Base-by-base conservation (phyloP, 1,140 invertebrate genomes). In the Rhagoletis zephyria region DNA sequence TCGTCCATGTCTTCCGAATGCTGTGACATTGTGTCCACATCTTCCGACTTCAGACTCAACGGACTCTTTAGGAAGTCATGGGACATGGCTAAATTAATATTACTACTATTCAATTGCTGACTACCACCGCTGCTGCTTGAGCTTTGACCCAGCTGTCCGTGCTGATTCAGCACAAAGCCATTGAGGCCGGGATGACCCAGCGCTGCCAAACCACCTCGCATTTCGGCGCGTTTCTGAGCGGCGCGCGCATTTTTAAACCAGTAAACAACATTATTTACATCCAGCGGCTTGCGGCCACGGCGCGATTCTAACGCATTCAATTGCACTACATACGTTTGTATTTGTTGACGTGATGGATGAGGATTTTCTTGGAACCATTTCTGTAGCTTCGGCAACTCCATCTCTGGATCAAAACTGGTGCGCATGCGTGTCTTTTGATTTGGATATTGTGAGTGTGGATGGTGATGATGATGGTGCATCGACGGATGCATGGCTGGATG, bases 211-310 rank as follows among this genome's bases (percentile, higher is more conserved):
- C 91, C 91, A 30, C 94, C 94, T 5, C 97, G 94, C 87, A 96
- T 95, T 93, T 97, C 97, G 0, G 97, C 96, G 64, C 98, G 94
- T 91, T 99, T 98, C 92, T 98, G 97, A 2, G 98, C 98, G 10
- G 98, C 98, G 86, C 98, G 94, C 0, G 98, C 98, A 92, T 99
- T 99, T 93, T 99, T 99, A 93, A 99, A 99, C 98, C 98, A 99
- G 93, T 99, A 99, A 40, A 99, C 98, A 12, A 99, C 98, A 92
- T 99, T 99, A 91, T 98, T 98, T 1, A 99, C 96, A 93, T 99
- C 98, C 42, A 99, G 94, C 0, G 97, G 98, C 91, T 99, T 98
- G 64, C 97, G 94, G 9, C 98, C 98, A 88, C 97, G 95, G 16
- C 98, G 94, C 60, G 98, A 98, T 90, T 99, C 97, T 74, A 99